These are phyloP conservation scores for Ormyrus pomaceus DNA, from an alignment of 2,888 invertebrate species.

Conservation along the genomic window DNA sequence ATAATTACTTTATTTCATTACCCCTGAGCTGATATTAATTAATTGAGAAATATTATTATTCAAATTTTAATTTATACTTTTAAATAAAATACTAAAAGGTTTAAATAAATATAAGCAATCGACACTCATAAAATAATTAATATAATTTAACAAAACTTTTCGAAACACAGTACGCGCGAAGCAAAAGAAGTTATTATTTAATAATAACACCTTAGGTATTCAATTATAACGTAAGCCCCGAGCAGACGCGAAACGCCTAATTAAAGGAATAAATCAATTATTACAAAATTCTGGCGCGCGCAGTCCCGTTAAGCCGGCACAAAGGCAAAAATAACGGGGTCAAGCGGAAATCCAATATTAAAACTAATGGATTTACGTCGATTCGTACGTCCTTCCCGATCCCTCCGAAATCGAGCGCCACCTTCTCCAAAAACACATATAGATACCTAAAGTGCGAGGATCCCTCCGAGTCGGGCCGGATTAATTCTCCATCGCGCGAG, in stretches of 20 bases:
- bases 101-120: too few relatives aligned
- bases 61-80: too few relatives aligned
- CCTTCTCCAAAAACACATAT: slow-evolving; percentile 11
- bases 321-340: slow-evolving; percentile 45
- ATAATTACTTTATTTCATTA: too few relatives aligned
- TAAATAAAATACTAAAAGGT: too few relatives aligned
- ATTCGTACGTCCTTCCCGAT: slow-evolving; percentile 28
- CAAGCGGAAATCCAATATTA: slow-evolving; percentile 50
- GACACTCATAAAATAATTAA: too few relatives aligned
- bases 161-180: too few relatives aligned
- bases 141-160: too few relatives aligned
- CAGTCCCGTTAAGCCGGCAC: slow-evolving; percentile 13
- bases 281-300: background rate
- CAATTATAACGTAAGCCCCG: too few relatives aligned
- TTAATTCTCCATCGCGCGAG: slow-evolving; percentile 57
- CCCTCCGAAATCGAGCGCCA: slow-evolving; percentile 20
- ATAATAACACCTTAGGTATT: too few relatives aligned
- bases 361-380: slow-evolving; percentile 51
- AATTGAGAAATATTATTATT: too few relatives aligned
- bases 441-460: slow-evolving; percentile 27
- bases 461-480: slow-evolving; percentile 37
- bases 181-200: too few relatives aligned
- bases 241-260: background rate
- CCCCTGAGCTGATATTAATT: too few relatives aligned
- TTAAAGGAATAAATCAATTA: slow-evolving; percentile 27